phyloP scores from a whole-genome alignment of 2,888 invertebrate species.

The Campaea margaritaria region DNA sequence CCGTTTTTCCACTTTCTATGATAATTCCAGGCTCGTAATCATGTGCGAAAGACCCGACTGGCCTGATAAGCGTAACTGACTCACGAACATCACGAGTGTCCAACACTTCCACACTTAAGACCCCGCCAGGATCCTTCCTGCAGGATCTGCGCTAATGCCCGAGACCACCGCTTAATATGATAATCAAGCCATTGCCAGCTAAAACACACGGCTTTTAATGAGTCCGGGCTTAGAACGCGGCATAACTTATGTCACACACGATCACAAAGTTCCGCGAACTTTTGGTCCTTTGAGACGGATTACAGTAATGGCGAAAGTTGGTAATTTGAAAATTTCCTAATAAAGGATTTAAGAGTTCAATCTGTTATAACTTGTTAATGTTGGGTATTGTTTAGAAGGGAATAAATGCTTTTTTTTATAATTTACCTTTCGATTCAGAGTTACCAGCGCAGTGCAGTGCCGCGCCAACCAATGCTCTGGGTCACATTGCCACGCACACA shows the following conservation, averaged over 20 bases:
- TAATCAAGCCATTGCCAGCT: conserved; percentile 71
- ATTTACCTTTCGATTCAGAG: too few species aligned
- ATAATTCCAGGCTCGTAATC: too few species aligned
- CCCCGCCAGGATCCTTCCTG: conserved; percentile 24
- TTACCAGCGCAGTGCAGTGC: too few species aligned
- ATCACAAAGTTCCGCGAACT: conserved; percentile 23
- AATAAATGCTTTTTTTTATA: too few species aligned
- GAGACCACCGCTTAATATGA: conserved; percentile 70
- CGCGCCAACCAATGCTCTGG: background rate
- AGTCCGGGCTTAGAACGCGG: conserved; percentile 47
- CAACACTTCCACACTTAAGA: conserved; percentile 28
- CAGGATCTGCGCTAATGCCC: conserved; percentile 60
- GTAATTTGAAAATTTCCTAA: conserved; percentile 13
- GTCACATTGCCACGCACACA: background rate
- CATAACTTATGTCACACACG: conserved; percentile 23
- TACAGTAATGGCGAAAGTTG: conserved; percentile 28
- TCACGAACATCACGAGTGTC: conserved; percentile 23
- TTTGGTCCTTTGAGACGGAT: conserved; percentile 8
- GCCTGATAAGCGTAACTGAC: conserved; percentile 16
- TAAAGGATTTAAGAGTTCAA: conserved; percentile 16
- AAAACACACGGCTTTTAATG: conserved; percentile 65
- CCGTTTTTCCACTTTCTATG: too few species aligned
- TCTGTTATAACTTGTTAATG: conserved; percentile 9
- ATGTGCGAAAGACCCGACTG: conserved; percentile 11
- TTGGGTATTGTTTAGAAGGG: background rate